phyloP scores from a whole-genome alignment of 1,140 invertebrate species.

The Drosophila bifasciata region DNA sequence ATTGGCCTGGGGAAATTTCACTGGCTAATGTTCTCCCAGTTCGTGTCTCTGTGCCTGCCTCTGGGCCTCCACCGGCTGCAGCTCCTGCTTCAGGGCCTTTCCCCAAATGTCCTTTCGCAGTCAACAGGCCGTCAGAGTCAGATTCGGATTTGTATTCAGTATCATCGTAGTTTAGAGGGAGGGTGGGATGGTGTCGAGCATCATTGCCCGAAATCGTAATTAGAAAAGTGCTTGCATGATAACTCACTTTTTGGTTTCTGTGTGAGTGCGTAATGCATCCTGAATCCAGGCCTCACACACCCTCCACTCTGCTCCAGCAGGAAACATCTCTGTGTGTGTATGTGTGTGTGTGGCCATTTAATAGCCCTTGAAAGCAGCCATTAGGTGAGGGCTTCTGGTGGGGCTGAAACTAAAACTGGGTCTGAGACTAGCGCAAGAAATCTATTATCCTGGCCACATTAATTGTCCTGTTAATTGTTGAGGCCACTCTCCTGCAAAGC shows the following conservation, averaged over 20 bases:
- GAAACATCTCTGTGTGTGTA: background rate
- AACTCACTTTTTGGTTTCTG: conserved; percentile 62
- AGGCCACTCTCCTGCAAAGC: conserved; percentile 7
- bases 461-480: conserved; percentile 56
- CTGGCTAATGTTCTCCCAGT: conserved; percentile 69
- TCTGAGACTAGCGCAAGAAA: conserved; percentile 45
- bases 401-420: background rate
- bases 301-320: too few species aligned
- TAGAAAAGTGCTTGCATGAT: conserved; percentile 80
- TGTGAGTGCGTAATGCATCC: conserved; percentile 12
- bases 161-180: background rate
- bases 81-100: background rate
- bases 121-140: conserved; percentile 60
- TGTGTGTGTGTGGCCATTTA: conserved; percentile 31
- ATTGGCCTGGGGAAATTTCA: conserved; percentile 76
- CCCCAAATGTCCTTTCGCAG: conserved; percentile 42
- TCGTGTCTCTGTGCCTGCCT: background rate
- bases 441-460: conserved; percentile 62
- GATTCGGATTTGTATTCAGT: conserved; percentile 18
- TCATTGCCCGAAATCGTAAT: conserved; percentile 62
- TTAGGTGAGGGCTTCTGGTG: conserved; percentile 43
- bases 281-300: background rate
- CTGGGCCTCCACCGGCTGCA: background rate
- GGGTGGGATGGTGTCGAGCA: conserved; percentile 7
- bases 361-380: conserved; percentile 64